These are phyloP conservation scores for Grantiella picta DNA, from an alignment of 2,113 vertebrate species.

Conservation along the genomic window DNA sequence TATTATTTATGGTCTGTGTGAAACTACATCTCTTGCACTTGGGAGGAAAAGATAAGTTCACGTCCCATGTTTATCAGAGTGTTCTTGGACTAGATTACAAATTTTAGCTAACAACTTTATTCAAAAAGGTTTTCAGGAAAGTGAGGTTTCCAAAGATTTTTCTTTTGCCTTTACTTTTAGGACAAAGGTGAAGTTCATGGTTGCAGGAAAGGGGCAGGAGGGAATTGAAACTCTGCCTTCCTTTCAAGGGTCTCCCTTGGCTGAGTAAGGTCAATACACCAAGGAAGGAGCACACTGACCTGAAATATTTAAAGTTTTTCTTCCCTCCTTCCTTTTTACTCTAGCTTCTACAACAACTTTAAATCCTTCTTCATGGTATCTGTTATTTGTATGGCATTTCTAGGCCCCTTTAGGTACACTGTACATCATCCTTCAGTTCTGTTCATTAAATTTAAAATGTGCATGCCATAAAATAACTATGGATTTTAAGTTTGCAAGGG, in stretches of 20 bases:
- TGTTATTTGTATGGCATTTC: background rate
- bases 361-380: background rate
- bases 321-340: background rate
- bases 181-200: background rate
- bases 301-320: background rate
- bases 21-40: background rate
- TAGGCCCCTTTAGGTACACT: background rate
- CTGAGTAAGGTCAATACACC: background rate
- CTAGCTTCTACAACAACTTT: background rate
- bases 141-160: background rate
- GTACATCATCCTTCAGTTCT: background rate
- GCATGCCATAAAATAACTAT: background rate
- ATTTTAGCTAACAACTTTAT: background rate
- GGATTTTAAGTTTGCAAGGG: background rate
- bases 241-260: background rate
- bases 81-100: background rate
- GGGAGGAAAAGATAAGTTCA: background rate
- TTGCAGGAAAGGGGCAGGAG: background rate
- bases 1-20: background rate
- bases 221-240: background rate
- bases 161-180: background rate
- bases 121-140: background rate
- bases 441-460: conserved; percentile 18
- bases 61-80: background rate
- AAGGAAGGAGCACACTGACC: background rate